These are phyloP conservation scores for Osmerus eperlanus DNA, from an alignment of 2,113 vertebrate genomes.

Conservation along the genomic window DNA sequence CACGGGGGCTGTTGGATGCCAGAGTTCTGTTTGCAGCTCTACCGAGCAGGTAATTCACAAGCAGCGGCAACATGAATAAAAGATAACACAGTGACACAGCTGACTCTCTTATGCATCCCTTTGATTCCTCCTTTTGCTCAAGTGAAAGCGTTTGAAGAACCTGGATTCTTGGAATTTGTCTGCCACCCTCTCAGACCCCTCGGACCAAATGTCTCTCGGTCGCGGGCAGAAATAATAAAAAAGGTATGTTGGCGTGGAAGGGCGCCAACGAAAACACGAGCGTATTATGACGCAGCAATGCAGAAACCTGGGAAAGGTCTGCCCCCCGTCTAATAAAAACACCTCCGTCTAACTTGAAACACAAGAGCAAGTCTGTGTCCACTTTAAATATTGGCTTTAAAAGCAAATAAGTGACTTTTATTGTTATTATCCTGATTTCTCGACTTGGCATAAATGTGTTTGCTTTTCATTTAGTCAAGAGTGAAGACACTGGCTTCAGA, in stretches of 20 bases:
- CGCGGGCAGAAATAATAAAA: conserved; percentile 31
- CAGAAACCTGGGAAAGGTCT: conserved; percentile 12
- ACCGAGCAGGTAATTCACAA: conserved; percentile 74
- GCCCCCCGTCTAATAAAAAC: conserved; percentile 40
- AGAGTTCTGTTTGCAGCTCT: conserved; percentile 66
- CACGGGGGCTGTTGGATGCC: conserved; percentile 57
- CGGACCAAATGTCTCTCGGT: conserved; percentile 34
- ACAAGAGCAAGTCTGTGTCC: conserved; percentile 27
- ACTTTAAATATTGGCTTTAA: conserved; percentile 41
- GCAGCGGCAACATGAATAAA: conserved; percentile 73
- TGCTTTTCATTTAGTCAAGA: conserved; percentile 41
- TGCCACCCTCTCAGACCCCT: conserved; percentile 34
- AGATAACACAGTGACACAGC: conserved; percentile 65
- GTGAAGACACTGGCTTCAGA: conserved; percentile 42
- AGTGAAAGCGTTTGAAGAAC: conserved; percentile 53
- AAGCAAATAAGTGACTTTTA: conserved; percentile 40
- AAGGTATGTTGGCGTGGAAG: conserved; percentile 38
- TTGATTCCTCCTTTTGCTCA: conserved; percentile 53
- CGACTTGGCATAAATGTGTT: conserved; percentile 40
- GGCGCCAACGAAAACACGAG: conserved; percentile 43
- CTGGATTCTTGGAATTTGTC: conserved; percentile 31
- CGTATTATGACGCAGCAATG: conserved; percentile 25
- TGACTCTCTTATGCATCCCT: conserved; percentile 67
- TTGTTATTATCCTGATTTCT: conserved; percentile 25
- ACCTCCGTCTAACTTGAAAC: conserved; percentile 20